Conservation (phyloP, 2,113 vertebrate species). For the mouse (Mus musculus) region GRCm39 chr9:95454501-95455000, state of each 20-base stretch:
- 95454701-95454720: not conserved
- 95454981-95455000: not conserved
- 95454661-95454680: not conserved
- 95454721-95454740: not conserved
- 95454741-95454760: not conserved
- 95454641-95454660: not conserved
- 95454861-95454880: not conserved
- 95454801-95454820: not conserved
- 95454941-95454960: not conserved
- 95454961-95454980: not conserved
- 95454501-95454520: not conserved
- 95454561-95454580: not conserved
- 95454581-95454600: not conserved
- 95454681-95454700: not conserved
- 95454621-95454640: not conserved
- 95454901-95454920: not conserved
- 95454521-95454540: not conserved
- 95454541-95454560: not conserved
- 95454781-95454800: constrained; percentile 6
- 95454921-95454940: not conserved
- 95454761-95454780: not conserved
- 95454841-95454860: constrained; percentile 20
- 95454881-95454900: not conserved
- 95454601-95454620: not conserved
- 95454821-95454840: not conserved